phyloP scores from a whole-genome alignment of 2,797 vertebrate species.

The Gymnodraco acuticeps region DNA sequence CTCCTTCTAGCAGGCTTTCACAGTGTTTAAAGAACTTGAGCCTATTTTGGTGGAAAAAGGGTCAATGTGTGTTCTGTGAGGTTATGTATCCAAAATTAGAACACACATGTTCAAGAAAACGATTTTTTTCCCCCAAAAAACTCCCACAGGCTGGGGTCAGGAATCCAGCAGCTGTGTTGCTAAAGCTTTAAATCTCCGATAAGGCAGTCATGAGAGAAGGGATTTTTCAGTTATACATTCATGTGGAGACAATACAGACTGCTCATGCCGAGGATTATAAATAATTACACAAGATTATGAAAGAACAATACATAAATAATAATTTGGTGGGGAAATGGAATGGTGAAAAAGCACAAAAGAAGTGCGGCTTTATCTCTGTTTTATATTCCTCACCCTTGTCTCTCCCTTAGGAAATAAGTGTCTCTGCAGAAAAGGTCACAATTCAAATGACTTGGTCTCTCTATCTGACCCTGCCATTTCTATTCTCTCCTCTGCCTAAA shows the following conservation, averaged over 20 bases:
- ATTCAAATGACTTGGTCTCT: conserved; percentile 34
- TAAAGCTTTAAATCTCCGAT: conserved; percentile 72
- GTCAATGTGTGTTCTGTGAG: conserved; percentile 13
- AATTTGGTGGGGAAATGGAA: conserved; percentile 30
- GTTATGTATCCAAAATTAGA: conserved; percentile 26
- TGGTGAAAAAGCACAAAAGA: conserved; percentile 23
- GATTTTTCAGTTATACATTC: conserved; percentile 67
- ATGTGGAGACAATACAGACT: conserved; percentile 54
- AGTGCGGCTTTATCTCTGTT: conserved; percentile 25
- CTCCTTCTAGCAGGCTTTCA: too few relatives aligned
- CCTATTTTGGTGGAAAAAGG: too few relatives aligned
- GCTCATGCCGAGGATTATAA: conserved; percentile 73
- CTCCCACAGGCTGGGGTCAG: conserved; percentile 48
- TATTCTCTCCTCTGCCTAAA: conserved; percentile 59
- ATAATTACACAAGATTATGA: conserved; percentile 81
- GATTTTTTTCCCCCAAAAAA: conserved; percentile 15
- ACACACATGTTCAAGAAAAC: conserved; percentile 24
- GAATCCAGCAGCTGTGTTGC: conserved; percentile 59
- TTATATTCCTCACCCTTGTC: neutral
- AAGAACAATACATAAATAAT: conserved; percentile 63
- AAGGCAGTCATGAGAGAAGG: conserved; percentile 58
- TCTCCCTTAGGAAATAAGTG: conserved; percentile 33
- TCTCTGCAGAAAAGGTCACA: conserved; percentile 51
- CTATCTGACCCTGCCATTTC: conserved; percentile 50
- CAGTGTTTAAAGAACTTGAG: too few relatives aligned